Base-by-base conservation (phyloP, 2,888 invertebrate genomes). In the Campoplex capitator region DNA sequence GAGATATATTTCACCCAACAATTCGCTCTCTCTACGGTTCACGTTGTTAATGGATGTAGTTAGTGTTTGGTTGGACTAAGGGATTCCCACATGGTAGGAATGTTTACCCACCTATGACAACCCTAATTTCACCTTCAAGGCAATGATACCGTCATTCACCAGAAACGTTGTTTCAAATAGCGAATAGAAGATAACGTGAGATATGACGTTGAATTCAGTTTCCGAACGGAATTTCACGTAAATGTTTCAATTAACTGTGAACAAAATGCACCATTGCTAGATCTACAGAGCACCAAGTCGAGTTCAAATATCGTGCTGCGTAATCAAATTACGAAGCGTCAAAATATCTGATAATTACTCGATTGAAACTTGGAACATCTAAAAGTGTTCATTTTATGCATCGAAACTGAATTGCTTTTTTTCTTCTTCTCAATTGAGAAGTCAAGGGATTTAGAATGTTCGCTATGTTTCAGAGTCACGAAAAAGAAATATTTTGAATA, bases 1-100 rank as follows among this genome's bases (percentile, higher is more conserved):
- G n/a, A 76, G 28, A 45, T 62, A 11, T 48, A 76, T 76, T 74
- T 74, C 70, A 8, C 28, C 45, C 8, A 65, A 62, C 45, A 62
- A 56, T 62, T 32, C 4, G 62, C 62, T 32, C 73, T 18, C 51
- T 28, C 48, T 16, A 3, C 32, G 51, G 48, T 6, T 32, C 3
- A 38, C 48, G 58, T 28, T 35, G 51, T 0, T 35, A 67, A 51
- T 77, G 35, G 67, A 77, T 54, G 18, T 23, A 51, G 9, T 0
- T 67, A 65, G 77, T 77, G 67, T 35, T 67, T 67, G 23, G 38
- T 48, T 23, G n/a, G 11, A 38, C 48, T 35, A 51, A 73, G 35
- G 62, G 62, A 67, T 67, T 51, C 65, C 7, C 45, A 18, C 23
- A n/a, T 9, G 62, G 32, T 32, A 28, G 75, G 18, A 48, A 62